Base-by-base conservation (phyloP, 2,113 vertebrate genomes). In the Malurus melanocephalus region DNA sequence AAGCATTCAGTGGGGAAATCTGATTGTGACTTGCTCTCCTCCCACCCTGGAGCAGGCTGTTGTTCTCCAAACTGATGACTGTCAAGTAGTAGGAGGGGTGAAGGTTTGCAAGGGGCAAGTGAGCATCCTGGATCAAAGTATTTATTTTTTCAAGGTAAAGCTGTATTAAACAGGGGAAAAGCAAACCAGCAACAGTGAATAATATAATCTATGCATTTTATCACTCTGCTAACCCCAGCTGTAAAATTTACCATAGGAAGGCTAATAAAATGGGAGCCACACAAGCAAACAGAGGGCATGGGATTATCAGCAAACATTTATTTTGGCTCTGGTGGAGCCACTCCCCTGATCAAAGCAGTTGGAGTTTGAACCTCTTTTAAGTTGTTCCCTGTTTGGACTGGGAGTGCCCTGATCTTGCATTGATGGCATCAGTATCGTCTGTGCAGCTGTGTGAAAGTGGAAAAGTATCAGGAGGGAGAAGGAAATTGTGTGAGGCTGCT, bases 281-380 rank as follows among this genome's bases (percentile, higher is more conserved):
- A 52, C 59, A 87, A 71, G 93, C 86, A 93, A 94, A 93, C 55
- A 87, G 79, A 90, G 64, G 78, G 59, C 88, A 93, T 0, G 0
- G 60, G 80, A 86, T 84, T 94, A 88, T 87, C 6, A 8, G 88
- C 87, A 95, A 96, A 95, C 93, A 92, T 94, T 96, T 94, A 79
- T 94, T 94, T 93, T 96, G 95, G 93, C 90, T 85, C 88, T 82
- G 48, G 42, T 62, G 52, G 86, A 84, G 64, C 78, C 67, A 52
- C 57, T 92, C 80, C 87, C n/a, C 67, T 87, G 90, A 94, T 94
- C 74, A 94, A 95, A 93, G 88, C 0, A 0, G 43, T 35, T 88
- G 93, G 90, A 96, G 56, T 93, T 93, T 91, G 92, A 93, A 88
- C 92, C 27, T 86, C 76, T 92, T 91, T 84, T 73, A 89, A 88